phyloP scores from a whole-genome alignment of 2,888 invertebrate species.

The Entomobrya multifasciata region DNA sequence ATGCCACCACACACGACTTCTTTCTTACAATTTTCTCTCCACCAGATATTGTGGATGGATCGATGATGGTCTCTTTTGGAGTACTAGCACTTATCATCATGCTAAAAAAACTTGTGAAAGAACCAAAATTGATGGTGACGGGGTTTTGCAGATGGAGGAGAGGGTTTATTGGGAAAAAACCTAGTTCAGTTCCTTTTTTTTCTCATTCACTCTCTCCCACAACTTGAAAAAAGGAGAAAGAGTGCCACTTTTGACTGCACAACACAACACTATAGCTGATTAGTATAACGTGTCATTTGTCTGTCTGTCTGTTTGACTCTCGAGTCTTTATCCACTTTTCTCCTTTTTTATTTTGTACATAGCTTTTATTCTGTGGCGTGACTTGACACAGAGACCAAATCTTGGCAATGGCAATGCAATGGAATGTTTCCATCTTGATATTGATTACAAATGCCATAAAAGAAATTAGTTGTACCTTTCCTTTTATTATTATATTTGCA shows the following conservation, averaged over 20 bases:
- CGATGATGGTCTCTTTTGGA: slow-evolving; percentile 45
- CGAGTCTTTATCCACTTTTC: background rate
- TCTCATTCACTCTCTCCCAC: too few species aligned
- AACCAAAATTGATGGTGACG: background rate
- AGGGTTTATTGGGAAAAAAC: background rate
- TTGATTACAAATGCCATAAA: background rate
- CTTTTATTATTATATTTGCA: background rate
- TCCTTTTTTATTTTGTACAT: too few species aligned
- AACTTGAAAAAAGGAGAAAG: background rate
- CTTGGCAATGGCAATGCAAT: too few species aligned
- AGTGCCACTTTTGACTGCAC: slow-evolving; percentile 56
- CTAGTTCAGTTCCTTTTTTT: slow-evolving; percentile 42
- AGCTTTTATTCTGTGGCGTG: too few species aligned
- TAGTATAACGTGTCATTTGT: slow-evolving; percentile 65
- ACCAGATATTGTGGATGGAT: too few species aligned
- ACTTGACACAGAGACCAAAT: too few species aligned
- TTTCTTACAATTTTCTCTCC: too few species aligned
- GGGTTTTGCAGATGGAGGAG: too few species aligned
- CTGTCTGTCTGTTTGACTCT: slow-evolving; percentile 18
- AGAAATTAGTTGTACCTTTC: background rate
- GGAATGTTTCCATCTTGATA: background rate
- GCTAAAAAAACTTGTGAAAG: slow-evolving; percentile 21
- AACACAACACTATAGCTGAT: background rate
- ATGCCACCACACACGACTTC: background rate
- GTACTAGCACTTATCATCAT: too few species aligned